phyloP scores from a whole-genome alignment of 1,140 invertebrate genomes.

The Drosophila sp. region DNA sequence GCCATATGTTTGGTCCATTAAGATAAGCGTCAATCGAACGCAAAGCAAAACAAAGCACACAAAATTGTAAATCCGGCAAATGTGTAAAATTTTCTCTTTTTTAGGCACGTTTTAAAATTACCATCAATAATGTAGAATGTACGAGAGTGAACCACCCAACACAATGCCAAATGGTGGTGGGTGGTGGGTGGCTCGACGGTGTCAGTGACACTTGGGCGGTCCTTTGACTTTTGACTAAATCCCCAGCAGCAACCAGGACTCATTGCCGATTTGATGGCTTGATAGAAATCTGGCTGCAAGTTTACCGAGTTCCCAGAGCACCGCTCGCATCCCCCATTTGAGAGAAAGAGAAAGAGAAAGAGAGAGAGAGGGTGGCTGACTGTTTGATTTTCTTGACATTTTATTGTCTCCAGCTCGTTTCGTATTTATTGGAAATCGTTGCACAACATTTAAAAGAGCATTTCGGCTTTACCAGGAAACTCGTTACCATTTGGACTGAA shows the following conservation, averaged over 20 bases:
- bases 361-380: constrained; percentile 39
- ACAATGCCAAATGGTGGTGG: neutral
- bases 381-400: constrained; percentile 70
- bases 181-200: constrained; percentile 25
- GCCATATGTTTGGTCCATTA: constrained; percentile 83
- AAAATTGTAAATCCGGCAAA: constrained; percentile 79
- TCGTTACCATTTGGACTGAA: neutral
- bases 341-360: no score
- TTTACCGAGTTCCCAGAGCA: constrained; percentile 1
- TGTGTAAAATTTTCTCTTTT: constrained; percentile 77
- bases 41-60: constrained; percentile 63
- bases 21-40: constrained; percentile 82
- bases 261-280: constrained; percentile 80
- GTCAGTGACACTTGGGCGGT: constrained; percentile 69
- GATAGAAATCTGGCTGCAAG: constrained; percentile 67
- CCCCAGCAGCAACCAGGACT: constrained; percentile 43
- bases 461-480: constrained; percentile 1
- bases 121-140: constrained; percentile 74
- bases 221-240: constrained; percentile 73
- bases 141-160: constrained; percentile 9
- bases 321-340: neutral
- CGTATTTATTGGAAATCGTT: constrained; percentile 79
- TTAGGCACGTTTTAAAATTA: constrained; percentile 82
- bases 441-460: constrained; percentile 32
- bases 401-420: constrained; percentile 74